Base-by-base conservation (phyloP, 2,113 vertebrate genomes). In the Cynopterus brachyotis region DNA sequence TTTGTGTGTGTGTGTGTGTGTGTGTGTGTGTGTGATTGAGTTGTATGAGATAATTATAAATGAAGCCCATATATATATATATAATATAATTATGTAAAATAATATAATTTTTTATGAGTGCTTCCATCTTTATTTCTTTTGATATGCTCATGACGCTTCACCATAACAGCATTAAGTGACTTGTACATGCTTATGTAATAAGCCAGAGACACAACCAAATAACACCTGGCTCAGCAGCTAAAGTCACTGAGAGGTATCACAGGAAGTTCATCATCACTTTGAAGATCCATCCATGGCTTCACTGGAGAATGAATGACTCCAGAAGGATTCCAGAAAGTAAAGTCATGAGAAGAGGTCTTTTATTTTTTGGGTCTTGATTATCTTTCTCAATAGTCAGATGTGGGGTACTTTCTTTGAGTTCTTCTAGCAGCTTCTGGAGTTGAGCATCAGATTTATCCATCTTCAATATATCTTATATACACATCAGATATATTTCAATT, bases 41-140 rank as follows among this genome's bases (percentile, higher is more conserved):
- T 62, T 70, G n/a, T 53, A 53, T 13, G 69, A 89, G 28, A 60
- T 90, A 35, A 40, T 57, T 45, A 37, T 53, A 22, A 64, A 67
- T 50, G 13, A 50, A 50, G 47, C 47, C 47, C 47, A 50, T 12
- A 50, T 50, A 50, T 12, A 50, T 50, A 50, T 15, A 50, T 50
- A 15, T 47, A 47, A 47, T 47, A 47, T 50, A 50, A 50, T 50
- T 50, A 50, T 50, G 47, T 50, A 50, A 50, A 50, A 50, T 50
- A 50, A 15, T 50, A 50, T 50, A 50, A 50, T 50, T 50, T 50
- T 50, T 60, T 32, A 40, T 26, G 10, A 57, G 64, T 93, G 86
- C 90, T 45, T 47, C 91, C 42, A 80, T 28, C 59, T 96, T 96
- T 96, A 95, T 93, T 95, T 64, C 19, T 90, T 35, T 76, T 42